Evolutionary conservation across 2,888 invertebrate genomes (phyloP), one percentile per base, ranked within the genome.

Genomic region (Hirtodrosophila cameraria): DNA sequence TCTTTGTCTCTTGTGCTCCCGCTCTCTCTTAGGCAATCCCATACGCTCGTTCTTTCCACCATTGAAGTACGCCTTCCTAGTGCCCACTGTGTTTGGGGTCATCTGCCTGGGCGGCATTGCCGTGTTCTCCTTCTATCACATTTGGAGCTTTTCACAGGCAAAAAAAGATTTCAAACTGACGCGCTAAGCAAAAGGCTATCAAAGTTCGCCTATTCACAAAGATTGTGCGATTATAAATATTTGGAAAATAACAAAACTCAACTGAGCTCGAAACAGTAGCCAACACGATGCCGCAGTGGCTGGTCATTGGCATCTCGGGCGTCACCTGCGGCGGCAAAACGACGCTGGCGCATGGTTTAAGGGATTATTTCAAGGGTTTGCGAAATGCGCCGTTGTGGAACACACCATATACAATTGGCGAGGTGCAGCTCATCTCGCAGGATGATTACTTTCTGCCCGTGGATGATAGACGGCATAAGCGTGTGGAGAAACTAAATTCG

Each of bases 271-370:
- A 6, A 6, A 8, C 74, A 86, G 66, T 86, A 42, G 91, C 63
- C 16, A 69, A 53, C 71, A 88, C 75, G 59, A 93, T 83, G 88
- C 93, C 77, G 83, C 92, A 90, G 65, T 93, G 93, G 93, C 75
- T 93, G 30, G 90, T 94, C 46, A 90, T 95, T 58, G 96, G 96
- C 5, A 93, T 97, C 68, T 94, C 95, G 30, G 96, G 97, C 1
- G 95, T 95, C 1, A 97, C 97, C 0, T 96, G 96, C 83, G 95
- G 96, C 13, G 97, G 97, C 0, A 97, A 97, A 91, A 95, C 96
- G 0, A 94, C 95, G 0, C 87, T 96, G 28, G 93, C 95, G 0
- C 92, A 92, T 48, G 91, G 91, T 54, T 86, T 97, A 12, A 90
- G 89, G 3, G 88, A 90, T 11, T 90, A 89, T 53, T 91, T 91